Conservation (phyloP, 2,888 invertebrate species). For the Folsomia manolachei region DNA sequence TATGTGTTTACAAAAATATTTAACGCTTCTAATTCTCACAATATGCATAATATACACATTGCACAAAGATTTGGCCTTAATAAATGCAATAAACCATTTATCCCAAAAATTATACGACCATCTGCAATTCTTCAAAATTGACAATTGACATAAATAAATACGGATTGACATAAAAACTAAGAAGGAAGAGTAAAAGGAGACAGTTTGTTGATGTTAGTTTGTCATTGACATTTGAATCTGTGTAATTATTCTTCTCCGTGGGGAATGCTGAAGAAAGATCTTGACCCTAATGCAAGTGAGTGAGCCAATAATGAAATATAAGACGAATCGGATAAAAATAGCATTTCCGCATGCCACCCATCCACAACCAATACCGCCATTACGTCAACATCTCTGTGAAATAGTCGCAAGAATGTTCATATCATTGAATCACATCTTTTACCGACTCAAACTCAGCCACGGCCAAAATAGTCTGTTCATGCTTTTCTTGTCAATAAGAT, state of each 20-base stretch:
- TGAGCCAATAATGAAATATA: not conserved
- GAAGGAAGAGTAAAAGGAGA: not conserved
- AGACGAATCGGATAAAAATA: not conserved
- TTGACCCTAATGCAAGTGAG: not conserved
- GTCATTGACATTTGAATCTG: slow-evolving; percentile 3
- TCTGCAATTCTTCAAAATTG: no score
- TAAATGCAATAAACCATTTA: no score
- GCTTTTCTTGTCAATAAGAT: no score
- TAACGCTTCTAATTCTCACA: not conserved
- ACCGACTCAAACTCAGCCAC: no score
- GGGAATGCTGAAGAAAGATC: not conserved
- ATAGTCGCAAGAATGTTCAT: no score
- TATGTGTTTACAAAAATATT: not conserved
- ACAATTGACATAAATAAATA: not conserved
- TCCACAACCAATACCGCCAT: not conserved
- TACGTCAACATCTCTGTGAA: not conserved
- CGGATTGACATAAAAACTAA: not conserved
- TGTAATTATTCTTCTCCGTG: not conserved
- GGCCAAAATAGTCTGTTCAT: no score
- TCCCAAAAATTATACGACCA: no score
- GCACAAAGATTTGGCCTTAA: no score
- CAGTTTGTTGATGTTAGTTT: not conserved
- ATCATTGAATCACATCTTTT: no score
- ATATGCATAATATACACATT: not conserved
- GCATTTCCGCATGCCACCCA: not conserved